Conservation (phyloP, 2,888 invertebrate genomes). For the Trichogramma evanescens region DNA sequence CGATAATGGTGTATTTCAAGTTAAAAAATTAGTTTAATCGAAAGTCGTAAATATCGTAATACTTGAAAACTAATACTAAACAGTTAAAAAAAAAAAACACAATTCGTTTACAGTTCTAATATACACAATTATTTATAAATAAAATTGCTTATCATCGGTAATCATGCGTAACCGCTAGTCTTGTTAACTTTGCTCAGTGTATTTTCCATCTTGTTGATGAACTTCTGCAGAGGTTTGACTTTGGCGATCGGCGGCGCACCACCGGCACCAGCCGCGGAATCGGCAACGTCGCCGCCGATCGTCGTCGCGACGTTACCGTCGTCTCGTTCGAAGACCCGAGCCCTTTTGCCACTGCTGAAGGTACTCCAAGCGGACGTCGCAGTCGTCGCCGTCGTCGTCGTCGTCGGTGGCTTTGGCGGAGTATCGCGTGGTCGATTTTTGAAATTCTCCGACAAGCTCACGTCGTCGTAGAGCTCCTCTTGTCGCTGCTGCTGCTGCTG, state of each 20-base stretch:
- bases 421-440: conserved; percentile 29
- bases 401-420: neutral
- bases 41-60: too few species aligned
- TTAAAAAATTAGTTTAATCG: too few species aligned
- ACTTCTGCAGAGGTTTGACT: conserved; percentile 36
- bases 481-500: conserved; percentile 8
- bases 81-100: too few species aligned
- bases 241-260: conserved; percentile 24
- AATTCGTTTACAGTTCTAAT: too few species aligned
- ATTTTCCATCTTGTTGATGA: conserved; percentile 38
- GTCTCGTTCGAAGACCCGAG: conserved; percentile 15
- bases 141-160: neutral
- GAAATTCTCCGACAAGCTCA: conserved; percentile 33
- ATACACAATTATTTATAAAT: too few species aligned
- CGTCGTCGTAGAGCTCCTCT: conserved; percentile 40
- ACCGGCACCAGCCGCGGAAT: neutral
- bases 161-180: conserved; percentile 8
- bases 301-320: neutral
- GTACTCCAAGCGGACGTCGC: conserved; percentile 36
- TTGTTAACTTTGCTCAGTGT: conserved; percentile 30
- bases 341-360: conserved; percentile 27
- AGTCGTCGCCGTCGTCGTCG: conserved; percentile 17
- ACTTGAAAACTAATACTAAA: too few species aligned
- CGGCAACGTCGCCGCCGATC: conserved; percentile 3
- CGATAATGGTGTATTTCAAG: too few species aligned